Evolutionary conservation across 1,140 invertebrate genomes (phyloP).

Genomic region (Melanaphis sacchari): DNA sequence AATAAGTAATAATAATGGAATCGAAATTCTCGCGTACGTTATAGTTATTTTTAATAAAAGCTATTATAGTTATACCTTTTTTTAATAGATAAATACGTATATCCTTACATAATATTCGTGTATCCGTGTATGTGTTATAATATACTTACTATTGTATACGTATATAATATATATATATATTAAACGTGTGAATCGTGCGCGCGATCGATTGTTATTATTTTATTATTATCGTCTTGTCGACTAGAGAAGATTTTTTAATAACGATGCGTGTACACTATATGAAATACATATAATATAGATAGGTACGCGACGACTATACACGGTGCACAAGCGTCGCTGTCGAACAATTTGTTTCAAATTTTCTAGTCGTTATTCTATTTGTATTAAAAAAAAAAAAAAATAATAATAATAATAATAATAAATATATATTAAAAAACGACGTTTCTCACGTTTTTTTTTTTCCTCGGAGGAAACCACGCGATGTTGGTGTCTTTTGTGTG

Average conservation of each 20-base stretch:
- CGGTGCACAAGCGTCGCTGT: background rate
- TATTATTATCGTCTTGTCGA: background rate
- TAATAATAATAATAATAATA: too few species aligned
- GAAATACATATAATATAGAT: background rate
- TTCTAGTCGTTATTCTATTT: constrained; percentile 16
- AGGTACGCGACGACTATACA: background rate
- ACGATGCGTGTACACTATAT: background rate
- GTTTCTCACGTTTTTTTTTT: constrained; percentile 50
- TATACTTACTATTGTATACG: background rate
- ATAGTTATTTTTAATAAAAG: background rate
- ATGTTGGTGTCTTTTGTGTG: constrained; percentile 40
- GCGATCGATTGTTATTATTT: background rate
- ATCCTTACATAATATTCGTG: background rate
- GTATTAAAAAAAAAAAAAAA: background rate
- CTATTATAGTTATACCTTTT: background rate
- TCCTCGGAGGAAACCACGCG: background rate
- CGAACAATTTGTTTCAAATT: constrained; percentile 35
- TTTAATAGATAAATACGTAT: background rate
- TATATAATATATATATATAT: background rate
- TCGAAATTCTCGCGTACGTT: background rate
- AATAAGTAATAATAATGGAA: background rate
- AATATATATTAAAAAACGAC: constrained; percentile 13
- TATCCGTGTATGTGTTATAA: background rate
- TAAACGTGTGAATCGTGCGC: constrained; percentile 8
- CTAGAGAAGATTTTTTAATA: background rate